phyloP scores from a whole-genome alignment of 1,140 invertebrate species.

The Monomorium pharaonis region DNA sequence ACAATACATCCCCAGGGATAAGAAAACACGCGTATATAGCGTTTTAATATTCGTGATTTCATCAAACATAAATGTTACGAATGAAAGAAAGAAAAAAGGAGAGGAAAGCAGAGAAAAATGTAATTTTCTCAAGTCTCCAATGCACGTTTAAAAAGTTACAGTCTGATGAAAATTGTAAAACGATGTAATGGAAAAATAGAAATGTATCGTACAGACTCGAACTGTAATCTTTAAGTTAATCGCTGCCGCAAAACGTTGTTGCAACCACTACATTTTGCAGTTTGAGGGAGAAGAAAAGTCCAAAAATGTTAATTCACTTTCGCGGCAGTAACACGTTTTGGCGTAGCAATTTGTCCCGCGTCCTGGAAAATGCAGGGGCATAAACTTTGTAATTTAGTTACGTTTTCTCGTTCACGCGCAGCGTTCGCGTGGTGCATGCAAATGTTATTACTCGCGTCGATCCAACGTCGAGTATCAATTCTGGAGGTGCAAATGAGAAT shows the following conservation, averaged over 20 bases:
- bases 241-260: neutral
- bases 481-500: slow-evolving; percentile 48
- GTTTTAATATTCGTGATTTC: neutral
- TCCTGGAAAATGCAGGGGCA: slow-evolving; percentile 59
- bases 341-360: slow-evolving; percentile 67
- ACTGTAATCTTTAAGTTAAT: slow-evolving; percentile 1
- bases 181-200: neutral
- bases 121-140: neutral
- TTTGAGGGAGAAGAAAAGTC: slow-evolving; percentile 50
- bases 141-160: neutral
- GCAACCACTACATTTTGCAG: neutral
- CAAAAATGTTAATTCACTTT: slow-evolving; percentile 56
- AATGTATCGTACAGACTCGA: neutral
- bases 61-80: neutral
- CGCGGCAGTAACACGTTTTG: slow-evolving; percentile 64
- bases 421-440: slow-evolving; percentile 65
- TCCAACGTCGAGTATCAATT: slow-evolving; percentile 67
- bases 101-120: neutral
- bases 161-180: neutral
- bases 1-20: neutral
- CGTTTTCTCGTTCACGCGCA: slow-evolving; percentile 63
- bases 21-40: neutral
- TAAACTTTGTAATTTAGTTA: slow-evolving; percentile 70
- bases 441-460: slow-evolving; percentile 68
- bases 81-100: neutral